Percentiles rank a stretch among this genome's conserved stretches.
Conservation (phyloP, 2,888 invertebrate species). For the Liposcelis brunnea region DNA sequence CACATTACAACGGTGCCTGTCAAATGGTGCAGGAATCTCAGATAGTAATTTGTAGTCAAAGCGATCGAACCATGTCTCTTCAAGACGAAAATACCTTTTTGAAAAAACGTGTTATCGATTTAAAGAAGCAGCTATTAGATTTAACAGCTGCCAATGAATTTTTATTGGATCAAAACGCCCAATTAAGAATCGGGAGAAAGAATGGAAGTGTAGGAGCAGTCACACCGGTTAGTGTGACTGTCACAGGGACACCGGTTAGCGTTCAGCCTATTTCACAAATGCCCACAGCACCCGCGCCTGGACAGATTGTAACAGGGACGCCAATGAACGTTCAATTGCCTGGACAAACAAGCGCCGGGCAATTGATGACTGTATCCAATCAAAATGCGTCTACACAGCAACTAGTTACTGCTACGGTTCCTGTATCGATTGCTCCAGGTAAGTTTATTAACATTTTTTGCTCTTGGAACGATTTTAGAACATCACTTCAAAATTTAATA, state of each 20-base stretch:
- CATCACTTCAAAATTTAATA: too few relatives aligned
- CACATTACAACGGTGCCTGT: not conserved
- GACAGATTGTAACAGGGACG: not conserved
- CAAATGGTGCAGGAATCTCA: not conserved
- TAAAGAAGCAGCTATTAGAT: slow-evolving; percentile 1
- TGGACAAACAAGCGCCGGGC: not conserved
- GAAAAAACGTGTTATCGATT: not conserved
- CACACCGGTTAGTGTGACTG: not conserved
- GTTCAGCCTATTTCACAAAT: not conserved
- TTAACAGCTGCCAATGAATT: slow-evolving; percentile 3
- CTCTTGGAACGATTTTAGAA: too few relatives aligned
- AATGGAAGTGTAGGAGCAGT: slow-evolving; percentile 1
- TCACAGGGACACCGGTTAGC: not conserved
- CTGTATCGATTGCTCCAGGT: slow-evolving; percentile 2
- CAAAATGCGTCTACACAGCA: not conserved
- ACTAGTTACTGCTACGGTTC: not conserved
- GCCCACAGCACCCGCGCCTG: not conserved
- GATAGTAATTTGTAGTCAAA: too few relatives aligned
- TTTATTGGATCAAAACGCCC: slow-evolving; percentile 5
- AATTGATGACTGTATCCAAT: not conserved
- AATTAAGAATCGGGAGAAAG: not conserved
- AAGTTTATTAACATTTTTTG: not conserved
- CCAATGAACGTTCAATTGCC: too few relatives aligned
- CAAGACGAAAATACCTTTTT: not conserved
- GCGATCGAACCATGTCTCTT: not conserved